Conservation (phyloP, 1,140 invertebrate species). For the Ips typographus region DNA sequence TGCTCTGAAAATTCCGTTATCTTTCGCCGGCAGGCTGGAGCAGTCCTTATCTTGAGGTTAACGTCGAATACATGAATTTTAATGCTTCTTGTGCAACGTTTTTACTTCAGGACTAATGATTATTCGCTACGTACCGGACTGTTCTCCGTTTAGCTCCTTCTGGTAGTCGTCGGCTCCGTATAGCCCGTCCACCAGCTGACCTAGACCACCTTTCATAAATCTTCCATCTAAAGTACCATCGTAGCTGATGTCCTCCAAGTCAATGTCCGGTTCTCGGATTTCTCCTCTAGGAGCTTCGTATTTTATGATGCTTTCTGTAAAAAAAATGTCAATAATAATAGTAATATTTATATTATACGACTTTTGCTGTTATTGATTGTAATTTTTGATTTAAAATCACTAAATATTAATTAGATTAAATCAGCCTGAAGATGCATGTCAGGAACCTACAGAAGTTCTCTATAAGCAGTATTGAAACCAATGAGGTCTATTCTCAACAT, state of each 20-base stretch:
- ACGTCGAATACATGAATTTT: conserved; percentile 32
- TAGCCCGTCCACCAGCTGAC: conserved; percentile 87
- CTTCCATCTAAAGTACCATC: conserved; percentile 80
- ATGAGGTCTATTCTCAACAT: too few relatives aligned
- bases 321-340: background rate
- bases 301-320: conserved; percentile 74
- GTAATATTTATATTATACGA: too few relatives aligned
- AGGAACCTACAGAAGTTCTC: too few relatives aligned
- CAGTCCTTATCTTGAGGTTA: conserved; percentile 17
- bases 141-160: conserved; percentile 55
- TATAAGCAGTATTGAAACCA: too few relatives aligned
- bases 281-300: conserved; percentile 85
- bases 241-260: conserved; percentile 89
- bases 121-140: conserved; percentile 52
- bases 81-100: conserved; percentile 5
- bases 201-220: conserved; percentile 76
- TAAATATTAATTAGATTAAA: too few relatives aligned
- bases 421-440: too few relatives aligned
- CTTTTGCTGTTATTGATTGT: too few relatives aligned
- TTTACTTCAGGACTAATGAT: conserved; percentile 11
- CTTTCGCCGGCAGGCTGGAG: conserved; percentile 18
- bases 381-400: too few relatives aligned
- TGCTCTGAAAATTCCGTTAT: conserved; percentile 31
- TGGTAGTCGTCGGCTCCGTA: conserved; percentile 69
- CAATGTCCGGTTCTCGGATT: conserved; percentile 77